Evolutionary conservation across 2,888 invertebrate species (phyloP).

Genomic region (Chaitophorus viminalis): DNA sequence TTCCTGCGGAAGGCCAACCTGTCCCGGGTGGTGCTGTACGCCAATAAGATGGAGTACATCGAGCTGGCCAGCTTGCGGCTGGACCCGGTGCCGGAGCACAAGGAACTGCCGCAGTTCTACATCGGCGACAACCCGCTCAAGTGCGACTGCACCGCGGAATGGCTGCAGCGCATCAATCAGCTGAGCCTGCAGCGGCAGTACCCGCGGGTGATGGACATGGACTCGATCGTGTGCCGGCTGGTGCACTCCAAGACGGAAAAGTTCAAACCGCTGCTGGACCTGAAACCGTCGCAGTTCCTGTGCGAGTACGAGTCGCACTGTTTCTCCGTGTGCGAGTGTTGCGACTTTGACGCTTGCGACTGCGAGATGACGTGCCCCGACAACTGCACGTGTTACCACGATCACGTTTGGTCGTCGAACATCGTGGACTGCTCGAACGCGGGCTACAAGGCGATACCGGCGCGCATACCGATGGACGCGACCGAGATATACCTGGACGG

Average conservation of each 20-base stretch:
- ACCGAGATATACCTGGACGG: conserved; percentile 94
- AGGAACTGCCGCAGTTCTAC: conserved; percentile 87
- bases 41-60: conserved; percentile 89
- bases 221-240: conserved; percentile 88
- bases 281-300: conserved; percentile 76
- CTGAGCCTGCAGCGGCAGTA: conserved; percentile 84
- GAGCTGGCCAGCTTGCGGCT: conserved; percentile 89
- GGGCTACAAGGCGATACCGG: conserved; percentile 85
- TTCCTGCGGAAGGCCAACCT: conserved; percentile 90
- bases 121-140: conserved; percentile 94
- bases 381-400: conserved; percentile 94
- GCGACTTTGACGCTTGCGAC: conserved; percentile 96
- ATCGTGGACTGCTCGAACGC: conserved; percentile 90
- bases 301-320: conserved; percentile 94
- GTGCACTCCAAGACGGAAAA: conserved; percentile 75
- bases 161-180: conserved; percentile 91
- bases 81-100: conserved; percentile 81
- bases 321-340: conserved; percentile 94
- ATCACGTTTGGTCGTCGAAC: conserved; percentile 92
- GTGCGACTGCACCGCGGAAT: conserved; percentile 95
- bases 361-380: conserved; percentile 96
- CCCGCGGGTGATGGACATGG: conserved; percentile 88
- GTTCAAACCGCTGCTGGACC: conserved; percentile 62
- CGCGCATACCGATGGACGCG: conserved; percentile 93
- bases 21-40: conserved; percentile 90